A percentile compares a stretch with the other conserved stretches of the same genome.
These are phyloP conservation scores for Saimiri boliviensis DNA, from an alignment of 2,113 vertebrate species.

Conservation along the genomic window DNA sequence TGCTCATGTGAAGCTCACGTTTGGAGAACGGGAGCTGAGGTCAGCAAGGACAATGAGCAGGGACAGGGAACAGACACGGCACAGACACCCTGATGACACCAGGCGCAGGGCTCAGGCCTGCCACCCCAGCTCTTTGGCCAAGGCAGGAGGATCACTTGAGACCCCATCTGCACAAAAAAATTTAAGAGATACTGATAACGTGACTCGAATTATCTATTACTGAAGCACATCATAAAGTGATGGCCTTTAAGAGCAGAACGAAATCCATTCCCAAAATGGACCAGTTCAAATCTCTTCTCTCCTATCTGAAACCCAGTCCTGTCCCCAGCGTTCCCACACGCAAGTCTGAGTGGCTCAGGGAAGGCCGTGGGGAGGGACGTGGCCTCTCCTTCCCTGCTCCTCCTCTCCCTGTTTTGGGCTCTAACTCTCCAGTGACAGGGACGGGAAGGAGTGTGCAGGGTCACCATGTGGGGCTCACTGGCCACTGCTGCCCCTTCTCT, in stretches of 20 bases:
- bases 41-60: too few species aligned
- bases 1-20: accelerated
- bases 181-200: too few species aligned
- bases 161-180: too few species aligned
- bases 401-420: background rate
- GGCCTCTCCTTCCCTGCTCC: too few species aligned
- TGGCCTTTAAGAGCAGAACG: background rate
- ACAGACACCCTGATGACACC: background rate
- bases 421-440: background rate
- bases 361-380: accelerated
- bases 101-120: too few species aligned
- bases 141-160: too few species aligned
- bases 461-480: background rate
- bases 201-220: background rate
- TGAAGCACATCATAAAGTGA: background rate
- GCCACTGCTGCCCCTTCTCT: background rate
- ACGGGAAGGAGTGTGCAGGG: background rate
- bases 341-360: background rate
- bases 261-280: background rate
- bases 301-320: background rate
- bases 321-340: background rate
- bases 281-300: background rate
- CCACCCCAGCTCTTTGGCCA: too few species aligned
- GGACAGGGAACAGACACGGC: background rate
- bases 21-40: background rate